These are phyloP conservation scores for Stenolophus ochropezus DNA, from an alignment of 2,888 invertebrate species.

Conservation along the genomic window DNA sequence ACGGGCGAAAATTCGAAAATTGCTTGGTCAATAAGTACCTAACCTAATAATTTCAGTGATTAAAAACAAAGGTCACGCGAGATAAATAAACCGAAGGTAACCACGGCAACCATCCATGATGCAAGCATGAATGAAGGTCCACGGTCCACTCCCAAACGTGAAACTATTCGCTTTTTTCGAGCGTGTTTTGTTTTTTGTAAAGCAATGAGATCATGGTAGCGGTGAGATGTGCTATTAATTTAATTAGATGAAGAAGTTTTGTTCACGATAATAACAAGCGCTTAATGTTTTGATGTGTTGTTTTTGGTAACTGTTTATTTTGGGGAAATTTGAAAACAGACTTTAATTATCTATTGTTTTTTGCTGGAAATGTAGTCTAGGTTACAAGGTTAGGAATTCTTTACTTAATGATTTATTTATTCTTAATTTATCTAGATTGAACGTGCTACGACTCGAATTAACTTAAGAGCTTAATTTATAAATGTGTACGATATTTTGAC, in stretches of 20 bases:
- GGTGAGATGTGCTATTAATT: conserved; percentile 33
- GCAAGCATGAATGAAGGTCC: conserved; percentile 23
- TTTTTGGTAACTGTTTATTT: conserved; percentile 13
- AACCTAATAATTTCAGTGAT: conserved; percentile 32
- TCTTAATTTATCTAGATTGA: too few relatives aligned
- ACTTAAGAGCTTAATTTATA: too few relatives aligned
- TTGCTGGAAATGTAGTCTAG: not conserved
- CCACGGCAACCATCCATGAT: conserved; percentile 19
- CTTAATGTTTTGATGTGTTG: conserved; percentile 25
- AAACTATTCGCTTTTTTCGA: conserved; percentile 12
- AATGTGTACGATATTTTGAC: not conserved
- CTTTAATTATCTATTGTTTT: not conserved
- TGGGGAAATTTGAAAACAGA: not conserved
- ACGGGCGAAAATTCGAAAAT: conserved; percentile 30
- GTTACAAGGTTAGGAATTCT: not conserved
- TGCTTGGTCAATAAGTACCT: conserved; percentile 23
- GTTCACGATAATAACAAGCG: conserved; percentile 4
- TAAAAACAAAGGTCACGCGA: conserved; percentile 29
- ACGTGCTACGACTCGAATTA: too few relatives aligned
- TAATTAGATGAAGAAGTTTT: conserved; percentile 18
- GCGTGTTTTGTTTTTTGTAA: conserved; percentile 2
- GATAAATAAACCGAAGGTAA: conserved; percentile 28
- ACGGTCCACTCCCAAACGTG: conserved; percentile 18
- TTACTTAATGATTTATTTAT: not conserved
- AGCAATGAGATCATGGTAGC: conserved; percentile 28